Percentiles rank a stretch among this genome's conserved stretches.
Conservation (phyloP, 1,140 invertebrate genomes). For the Brachionus rotundiformis region DNA sequence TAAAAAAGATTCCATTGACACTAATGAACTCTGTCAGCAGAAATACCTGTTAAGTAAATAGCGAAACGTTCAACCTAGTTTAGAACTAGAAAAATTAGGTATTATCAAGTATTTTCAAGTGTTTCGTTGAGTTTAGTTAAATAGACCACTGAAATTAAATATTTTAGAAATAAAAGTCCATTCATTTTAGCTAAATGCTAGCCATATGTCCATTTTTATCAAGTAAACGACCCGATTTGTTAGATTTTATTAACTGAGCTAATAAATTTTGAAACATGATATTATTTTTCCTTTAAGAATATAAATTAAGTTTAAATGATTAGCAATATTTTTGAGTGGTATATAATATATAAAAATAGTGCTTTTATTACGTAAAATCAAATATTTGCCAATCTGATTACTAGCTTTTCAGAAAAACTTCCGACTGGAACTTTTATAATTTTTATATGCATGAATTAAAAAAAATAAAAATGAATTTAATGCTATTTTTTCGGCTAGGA, state of each 20-base stretch:
- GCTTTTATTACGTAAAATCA: not conserved
- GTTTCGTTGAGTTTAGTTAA: slow-evolving; percentile 16
- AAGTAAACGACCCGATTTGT: slow-evolving; percentile 39
- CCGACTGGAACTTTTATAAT: not conserved
- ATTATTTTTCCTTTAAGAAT: not conserved
- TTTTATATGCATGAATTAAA: not conserved
- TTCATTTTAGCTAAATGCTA: not conserved
- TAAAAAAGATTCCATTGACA: not conserved
- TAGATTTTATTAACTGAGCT: not conserved
- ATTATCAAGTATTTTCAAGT: slow-evolving; percentile 37
- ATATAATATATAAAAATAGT: not conserved
- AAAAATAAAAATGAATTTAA: not conserved
- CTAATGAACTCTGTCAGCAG: not conserved
- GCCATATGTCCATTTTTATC: slow-evolving; percentile 37
- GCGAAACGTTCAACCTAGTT: not conserved
- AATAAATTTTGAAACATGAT: not conserved
- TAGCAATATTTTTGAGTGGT: not conserved
- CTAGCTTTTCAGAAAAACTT: not conserved
- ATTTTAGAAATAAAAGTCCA: slow-evolving; percentile 34
- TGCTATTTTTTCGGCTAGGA: not conserved
- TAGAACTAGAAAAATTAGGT: not conserved
- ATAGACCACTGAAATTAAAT: slow-evolving; percentile 47
- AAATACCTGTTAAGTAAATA: not conserved
- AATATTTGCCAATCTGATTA: not conserved
- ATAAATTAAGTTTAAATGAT: not conserved